Conservation (phyloP, 2,113 vertebrate species). For the Channa argus region DNA sequence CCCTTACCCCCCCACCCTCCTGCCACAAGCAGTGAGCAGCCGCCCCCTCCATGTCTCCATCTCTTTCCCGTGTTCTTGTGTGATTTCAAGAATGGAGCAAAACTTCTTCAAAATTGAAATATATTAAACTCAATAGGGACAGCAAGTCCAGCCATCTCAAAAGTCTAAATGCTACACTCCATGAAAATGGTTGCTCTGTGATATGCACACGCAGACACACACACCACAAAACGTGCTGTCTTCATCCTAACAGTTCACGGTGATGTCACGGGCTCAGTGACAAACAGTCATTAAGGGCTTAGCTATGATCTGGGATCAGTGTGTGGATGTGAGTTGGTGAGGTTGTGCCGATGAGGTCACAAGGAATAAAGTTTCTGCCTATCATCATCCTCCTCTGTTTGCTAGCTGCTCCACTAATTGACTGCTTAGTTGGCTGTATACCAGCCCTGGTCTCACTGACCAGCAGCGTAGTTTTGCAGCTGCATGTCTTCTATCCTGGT, state of each 20-base stretch:
- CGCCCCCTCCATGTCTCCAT: constrained; percentile 67
- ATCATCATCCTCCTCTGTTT: constrained; percentile 52
- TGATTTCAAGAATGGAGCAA: constrained; percentile 49
- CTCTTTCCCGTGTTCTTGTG: constrained; percentile 57
- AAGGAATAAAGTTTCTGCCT: constrained; percentile 66
- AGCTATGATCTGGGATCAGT: constrained; percentile 79
- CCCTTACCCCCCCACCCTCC: constrained; percentile 60
- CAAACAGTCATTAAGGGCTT: constrained; percentile 83
- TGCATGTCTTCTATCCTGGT: constrained; percentile 9
- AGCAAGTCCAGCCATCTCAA: constrained; percentile 13
- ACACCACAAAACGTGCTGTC: constrained; percentile 71
- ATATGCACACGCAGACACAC: constrained; percentile 28
- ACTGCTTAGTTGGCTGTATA: constrained; percentile 5
- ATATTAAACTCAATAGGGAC: constrained; percentile 15
- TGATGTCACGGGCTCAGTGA: constrained; percentile 80
- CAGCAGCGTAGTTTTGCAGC: constrained; percentile 20
- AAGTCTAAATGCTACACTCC: constrained; percentile 9
- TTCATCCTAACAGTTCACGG: constrained; percentile 57
- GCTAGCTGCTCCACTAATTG: constrained; percentile 18
- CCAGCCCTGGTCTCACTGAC: not conserved
- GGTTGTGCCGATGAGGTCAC: constrained; percentile 76
- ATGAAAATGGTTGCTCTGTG: constrained; percentile 18
- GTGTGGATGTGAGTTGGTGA: constrained; percentile 63
- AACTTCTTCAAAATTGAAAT: constrained; percentile 34
- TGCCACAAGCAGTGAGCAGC: constrained; percentile 74